Evolutionary conservation across 2,797 vertebrate genomes (phyloP).

Genomic region (Xiphophorus birchmanni): DNA sequence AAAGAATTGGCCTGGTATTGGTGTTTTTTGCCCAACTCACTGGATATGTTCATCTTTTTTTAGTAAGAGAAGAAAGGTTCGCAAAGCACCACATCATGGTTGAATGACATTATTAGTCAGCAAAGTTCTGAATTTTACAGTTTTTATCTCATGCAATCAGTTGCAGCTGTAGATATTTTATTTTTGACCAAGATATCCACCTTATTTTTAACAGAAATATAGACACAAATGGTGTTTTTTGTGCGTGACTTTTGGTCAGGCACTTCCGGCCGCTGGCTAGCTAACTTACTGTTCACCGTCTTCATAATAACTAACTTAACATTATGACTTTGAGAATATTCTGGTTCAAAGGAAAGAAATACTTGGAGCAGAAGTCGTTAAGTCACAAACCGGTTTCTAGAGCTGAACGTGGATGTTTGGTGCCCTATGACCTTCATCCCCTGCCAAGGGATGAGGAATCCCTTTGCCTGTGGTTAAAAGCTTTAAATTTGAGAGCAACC

Average conservation of each 20-base stretch:
- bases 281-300: background rate
- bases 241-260: background rate
- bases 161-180: conserved; percentile 31
- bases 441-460: background rate
- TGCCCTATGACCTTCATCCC: background rate
- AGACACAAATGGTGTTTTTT: background rate
- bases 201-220: background rate
- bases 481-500: background rate
- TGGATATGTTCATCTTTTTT: conserved; percentile 68
- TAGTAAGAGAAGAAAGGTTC: conserved; percentile 75
- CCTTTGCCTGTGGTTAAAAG: background rate
- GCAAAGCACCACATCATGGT: conserved; percentile 73
- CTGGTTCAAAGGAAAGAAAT: background rate
- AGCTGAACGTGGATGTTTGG: background rate
- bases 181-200: conserved; percentile 35
- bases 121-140: conserved; percentile 18
- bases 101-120: conserved; percentile 46
- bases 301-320: background rate
- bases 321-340: background rate
- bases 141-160: conserved; percentile 29
- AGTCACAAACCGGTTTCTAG: background rate
- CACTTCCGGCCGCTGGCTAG: background rate
- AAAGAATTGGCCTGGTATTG: conserved; percentile 75
- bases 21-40: conserved; percentile 64
- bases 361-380: background rate